phyloP scores from a whole-genome alignment of 2,797 vertebrate genomes.

The Scleropages formosus region DNA sequence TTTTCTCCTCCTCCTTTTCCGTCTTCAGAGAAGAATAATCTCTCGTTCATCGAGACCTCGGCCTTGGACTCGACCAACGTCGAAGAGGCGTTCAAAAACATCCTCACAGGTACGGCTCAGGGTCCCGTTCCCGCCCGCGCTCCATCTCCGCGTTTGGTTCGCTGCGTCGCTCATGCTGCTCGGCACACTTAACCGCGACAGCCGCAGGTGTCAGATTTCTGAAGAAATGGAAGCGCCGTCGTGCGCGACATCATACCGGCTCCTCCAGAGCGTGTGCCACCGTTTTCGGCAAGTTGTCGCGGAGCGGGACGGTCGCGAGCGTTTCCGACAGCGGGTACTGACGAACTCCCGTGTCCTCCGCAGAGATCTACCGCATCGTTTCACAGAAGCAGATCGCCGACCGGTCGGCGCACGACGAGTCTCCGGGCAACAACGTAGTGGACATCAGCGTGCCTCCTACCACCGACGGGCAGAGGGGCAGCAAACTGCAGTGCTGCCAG shows the following conservation, averaged over 20 bases:
- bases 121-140: too few relatives aligned
- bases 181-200: too few relatives aligned
- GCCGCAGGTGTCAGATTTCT: too few relatives aligned
- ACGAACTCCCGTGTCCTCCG: conserved; percentile 1
- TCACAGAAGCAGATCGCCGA: conserved; percentile 78
- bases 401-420: conserved; percentile 74
- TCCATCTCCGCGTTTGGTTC: neutral
- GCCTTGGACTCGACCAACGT: conserved; percentile 96
- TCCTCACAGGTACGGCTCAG: conserved; percentile 81
- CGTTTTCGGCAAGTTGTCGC: too few relatives aligned
- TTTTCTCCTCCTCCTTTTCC: conserved; percentile 22
- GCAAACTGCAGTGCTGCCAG: conserved; percentile 95
- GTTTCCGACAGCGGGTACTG: neutral
- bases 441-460: conserved; percentile 79
- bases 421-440: conserved; percentile 86
- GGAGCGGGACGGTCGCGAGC: too few relatives aligned
- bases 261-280: too few relatives aligned
- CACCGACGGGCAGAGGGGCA: conserved; percentile 89
- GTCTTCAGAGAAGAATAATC: conserved; percentile 87
- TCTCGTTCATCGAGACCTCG: conserved; percentile 97
- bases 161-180: neutral
- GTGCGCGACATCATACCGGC: too few relatives aligned
- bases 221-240: neutral
- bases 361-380: conserved; percentile 79
- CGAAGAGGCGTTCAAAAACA: conserved; percentile 97